Base-by-base conservation (phyloP, 2,888 invertebrate species). In the Hartigia nigra region DNA sequence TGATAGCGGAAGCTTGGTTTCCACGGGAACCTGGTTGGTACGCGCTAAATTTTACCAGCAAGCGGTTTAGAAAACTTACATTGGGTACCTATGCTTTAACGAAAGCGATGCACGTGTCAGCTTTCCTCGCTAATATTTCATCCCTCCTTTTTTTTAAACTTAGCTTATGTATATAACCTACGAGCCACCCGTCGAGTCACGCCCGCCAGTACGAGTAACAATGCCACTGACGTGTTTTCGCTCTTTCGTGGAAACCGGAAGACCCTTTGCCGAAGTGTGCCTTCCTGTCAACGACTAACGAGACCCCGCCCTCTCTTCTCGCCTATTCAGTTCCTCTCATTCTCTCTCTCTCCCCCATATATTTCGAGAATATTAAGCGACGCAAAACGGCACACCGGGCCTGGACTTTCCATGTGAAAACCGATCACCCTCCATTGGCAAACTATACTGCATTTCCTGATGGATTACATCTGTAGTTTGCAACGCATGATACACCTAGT, bases 211-310 rank as follows among this genome's bases (percentile, higher is more conserved):
- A 72, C 72, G 12, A 34, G 32, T 34, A 34, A 72, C 72, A 72
- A 72, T 34, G 72, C 72, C 12, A 32, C 72, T 31, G 12, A 31
- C 72, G 72, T 72, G 72, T 72, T 72, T 72, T 72, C 76, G 37
- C 14, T 31, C 34, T 31, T 77, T 72, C 77, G 31, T 77, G 31
- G 31, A 77, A 55, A 72, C 72, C 72, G 72, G 72, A 72, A 72
- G 72, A 72, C 72, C 72, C 31, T 31, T 72, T 31, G 31, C 72
- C 72, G 72, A 72, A 72, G 72, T 34, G 72, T 72, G 72, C 72
- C 72, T 87, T 87, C 85, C 87, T 87, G 90, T 89, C 90, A 88
- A 82, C 89, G 85, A 81, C 86, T 88, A 88, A 89, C 88, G 85
- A 89, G 86, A 82, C 81, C 84, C 74, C 32, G 55, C 11, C 39